Evolutionary conservation across 2,888 invertebrate species (phyloP), one percentile per base, ranked within the genome.

Genomic region (Hirtodrosophila duncani): DNA sequence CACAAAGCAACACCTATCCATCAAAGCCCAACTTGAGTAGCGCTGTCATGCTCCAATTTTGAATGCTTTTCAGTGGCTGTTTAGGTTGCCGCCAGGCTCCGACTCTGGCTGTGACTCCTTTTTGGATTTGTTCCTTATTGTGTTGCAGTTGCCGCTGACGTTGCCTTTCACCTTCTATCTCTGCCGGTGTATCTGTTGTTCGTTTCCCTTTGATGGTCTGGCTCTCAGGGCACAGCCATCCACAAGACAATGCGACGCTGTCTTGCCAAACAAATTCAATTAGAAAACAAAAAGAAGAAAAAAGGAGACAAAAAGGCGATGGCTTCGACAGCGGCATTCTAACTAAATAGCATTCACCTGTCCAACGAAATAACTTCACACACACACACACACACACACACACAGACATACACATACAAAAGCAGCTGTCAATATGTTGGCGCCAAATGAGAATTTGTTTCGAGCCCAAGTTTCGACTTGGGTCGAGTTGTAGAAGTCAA

Each of bases 341-440:
- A 71, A 75, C 75, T 65, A 67, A 71, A 75, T 65, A 61, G 72
- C 72, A 77, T 71, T 72, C 77, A 72, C 72, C 72, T 72, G 72
- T 72, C 67, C 63, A 13, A 37, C 48, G 21, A 37, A 60, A 66
- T 53, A 69, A 58, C 57, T 56, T 56, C 41, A 46, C 58, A 67
- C 51, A 59, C 42, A 38, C 37, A 48, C 14, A 34, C 24, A 37
- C 21, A 53, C 33, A 56, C 41, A 51, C 33, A 29, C 38, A 37
- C 48, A 48, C 44, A 60, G 42, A 62, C 49, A 31, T 21, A 44
- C 37, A 57, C 66, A 41, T 20, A 11, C 24, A 31, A 11, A 37
- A 39, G 51, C 68, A 79, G 81, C 80, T 80, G 80, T 81, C 81
- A 81, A 68, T 72, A 68, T 72, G 66, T 74, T 81, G 80, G 80